Evolutionary conservation across 2,797 vertebrate species (phyloP).

Genomic region (Artibeus lituratus): DNA sequence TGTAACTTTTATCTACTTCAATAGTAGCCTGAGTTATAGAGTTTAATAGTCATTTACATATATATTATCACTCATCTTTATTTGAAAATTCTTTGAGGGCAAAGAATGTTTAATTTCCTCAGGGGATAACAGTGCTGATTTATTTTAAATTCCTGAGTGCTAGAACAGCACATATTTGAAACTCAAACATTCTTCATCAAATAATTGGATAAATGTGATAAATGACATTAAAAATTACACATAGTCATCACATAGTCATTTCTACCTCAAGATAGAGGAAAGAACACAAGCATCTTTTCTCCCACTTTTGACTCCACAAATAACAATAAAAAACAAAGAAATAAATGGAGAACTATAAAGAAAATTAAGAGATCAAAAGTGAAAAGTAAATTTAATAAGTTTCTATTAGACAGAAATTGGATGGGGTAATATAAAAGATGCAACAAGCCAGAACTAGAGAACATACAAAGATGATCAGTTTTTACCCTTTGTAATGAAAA

Average conservation of each 20-base stretch:
- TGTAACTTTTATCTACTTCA: not conserved
- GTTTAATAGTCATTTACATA: not conserved
- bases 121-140: not conserved
- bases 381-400: not conserved
- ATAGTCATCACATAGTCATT: not conserved
- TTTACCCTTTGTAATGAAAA: not conserved
- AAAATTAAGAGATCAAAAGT: not conserved
- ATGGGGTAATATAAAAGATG: not conserved
- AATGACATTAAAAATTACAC: not conserved
- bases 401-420: not conserved
- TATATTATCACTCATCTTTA: not conserved
- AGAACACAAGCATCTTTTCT: not conserved
- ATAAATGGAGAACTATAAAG: not conserved
- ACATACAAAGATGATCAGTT: not conserved
- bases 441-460: not conserved
- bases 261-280: not conserved
- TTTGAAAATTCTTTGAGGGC: not conserved
- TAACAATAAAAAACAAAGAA: not conserved
- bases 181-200: not conserved
- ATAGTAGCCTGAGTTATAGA: not conserved
- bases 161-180: not conserved
- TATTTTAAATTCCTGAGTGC: not conserved
- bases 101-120: not conserved
- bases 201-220: not conserved
- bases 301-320: not conserved